Conservation (phyloP, 2,797 vertebrate genomes). For the Sebastes hubbsi region DNA sequence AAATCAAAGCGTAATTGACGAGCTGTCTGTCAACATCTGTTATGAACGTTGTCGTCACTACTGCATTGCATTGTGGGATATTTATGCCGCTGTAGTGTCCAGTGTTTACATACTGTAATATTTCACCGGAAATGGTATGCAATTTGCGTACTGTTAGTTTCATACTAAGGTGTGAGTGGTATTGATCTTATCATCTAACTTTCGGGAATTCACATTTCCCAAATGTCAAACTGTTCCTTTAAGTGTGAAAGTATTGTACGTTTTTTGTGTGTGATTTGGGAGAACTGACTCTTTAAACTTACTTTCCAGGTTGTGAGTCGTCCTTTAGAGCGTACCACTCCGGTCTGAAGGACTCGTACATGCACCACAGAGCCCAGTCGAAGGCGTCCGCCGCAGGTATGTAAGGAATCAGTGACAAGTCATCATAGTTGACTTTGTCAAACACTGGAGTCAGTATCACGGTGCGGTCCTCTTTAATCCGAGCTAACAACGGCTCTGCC, state of each 20-base stretch:
- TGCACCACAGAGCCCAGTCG: conserved; percentile 85
- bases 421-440: conserved; percentile 79
- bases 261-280: neutral
- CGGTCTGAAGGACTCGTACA: conserved; percentile 72
- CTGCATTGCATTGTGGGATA: too few relatives aligned
- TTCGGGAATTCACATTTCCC: too few relatives aligned
- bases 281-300: conserved; percentile 34
- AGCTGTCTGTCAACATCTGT: too few relatives aligned
- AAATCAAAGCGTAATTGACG: too few relatives aligned
- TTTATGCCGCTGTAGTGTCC: too few relatives aligned
- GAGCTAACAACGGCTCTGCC: conserved; percentile 84
- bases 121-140: too few relatives aligned
- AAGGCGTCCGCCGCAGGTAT: conserved; percentile 68
- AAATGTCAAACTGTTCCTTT: too few relatives aligned
- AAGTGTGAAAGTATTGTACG: neutral
- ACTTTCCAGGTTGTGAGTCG: conserved; percentile 79
- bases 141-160: too few relatives aligned
- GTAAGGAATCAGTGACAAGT: conserved; percentile 70
- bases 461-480: conserved; percentile 82
- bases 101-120: too few relatives aligned
- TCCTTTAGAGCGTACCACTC: conserved; percentile 80
- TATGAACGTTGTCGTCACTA: too few relatives aligned
- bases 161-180: too few relatives aligned
- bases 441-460: conserved; percentile 83
- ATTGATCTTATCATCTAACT: neutral